A percentile compares a stretch with the other conserved stretches of the same genome.
Evolutionary conservation across 1,140 invertebrate species (phyloP).

Genomic region (Meloidogyne floridensis): DNA sequence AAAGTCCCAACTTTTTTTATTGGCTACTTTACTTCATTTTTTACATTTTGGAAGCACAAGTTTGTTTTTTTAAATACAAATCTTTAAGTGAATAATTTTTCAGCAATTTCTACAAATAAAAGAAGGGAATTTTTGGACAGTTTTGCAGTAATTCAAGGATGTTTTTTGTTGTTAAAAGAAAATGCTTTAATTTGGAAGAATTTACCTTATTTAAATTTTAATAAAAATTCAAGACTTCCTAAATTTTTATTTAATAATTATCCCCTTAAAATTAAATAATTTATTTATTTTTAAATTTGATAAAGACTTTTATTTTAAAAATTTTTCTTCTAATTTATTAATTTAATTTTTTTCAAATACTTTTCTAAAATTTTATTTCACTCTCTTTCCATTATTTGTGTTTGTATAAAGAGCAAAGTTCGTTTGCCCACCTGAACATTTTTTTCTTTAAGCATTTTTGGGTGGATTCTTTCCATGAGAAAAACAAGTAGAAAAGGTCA

Average conservation of each 20-base stretch:
- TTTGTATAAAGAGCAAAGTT: background rate
- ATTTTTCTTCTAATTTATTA: no score
- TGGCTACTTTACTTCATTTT: background rate
- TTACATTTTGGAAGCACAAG: constrained; percentile 1
- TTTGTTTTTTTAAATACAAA: background rate
- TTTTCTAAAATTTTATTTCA: no score
- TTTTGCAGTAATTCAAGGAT: constrained; percentile 9
- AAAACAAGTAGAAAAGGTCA: background rate
- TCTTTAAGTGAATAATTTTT: background rate
- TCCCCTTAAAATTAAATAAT: background rate
- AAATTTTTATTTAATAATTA: constrained; percentile 7
- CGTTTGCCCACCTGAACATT: background rate
- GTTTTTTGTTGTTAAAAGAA: constrained; percentile 6
- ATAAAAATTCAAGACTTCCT: background rate
- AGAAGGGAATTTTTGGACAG: background rate
- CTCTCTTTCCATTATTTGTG: no score
- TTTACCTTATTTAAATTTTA: background rate
- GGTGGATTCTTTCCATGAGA: background rate
- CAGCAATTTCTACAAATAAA: background rate
- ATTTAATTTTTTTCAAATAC: no score
- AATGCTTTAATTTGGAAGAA: background rate
- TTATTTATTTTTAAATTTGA: background rate
- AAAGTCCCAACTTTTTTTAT: background rate
- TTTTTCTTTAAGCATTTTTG: constrained; percentile 4
- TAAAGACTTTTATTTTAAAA: no score